A percentile compares a stretch with the other conserved stretches of the same genome.
Evolutionary conservation across 2,113 vertebrate species (phyloP).

Genomic region (Laticauda laticaudata): DNA sequence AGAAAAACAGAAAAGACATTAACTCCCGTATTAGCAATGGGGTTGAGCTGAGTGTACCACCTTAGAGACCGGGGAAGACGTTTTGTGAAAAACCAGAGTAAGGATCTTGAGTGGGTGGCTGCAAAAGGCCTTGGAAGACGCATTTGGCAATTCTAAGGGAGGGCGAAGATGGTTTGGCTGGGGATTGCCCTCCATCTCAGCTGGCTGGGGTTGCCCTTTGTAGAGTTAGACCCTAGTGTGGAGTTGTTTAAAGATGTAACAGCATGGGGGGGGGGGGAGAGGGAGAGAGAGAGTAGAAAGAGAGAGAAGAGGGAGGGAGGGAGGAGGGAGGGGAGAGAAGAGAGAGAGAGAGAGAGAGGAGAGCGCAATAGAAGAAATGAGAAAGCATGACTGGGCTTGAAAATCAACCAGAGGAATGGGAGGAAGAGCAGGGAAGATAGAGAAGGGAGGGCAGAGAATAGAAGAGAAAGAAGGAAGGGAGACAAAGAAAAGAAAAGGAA

Average conservation of each 20-base stretch:
- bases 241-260: neutral
- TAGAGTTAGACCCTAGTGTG: too few species aligned
- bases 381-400: too few species aligned
- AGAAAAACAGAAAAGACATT: conserved; percentile 8
- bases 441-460: too few species aligned
- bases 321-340: too few species aligned
- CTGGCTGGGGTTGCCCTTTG: neutral
- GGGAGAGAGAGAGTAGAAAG: too few species aligned
- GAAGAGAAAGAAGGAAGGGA: too few species aligned
- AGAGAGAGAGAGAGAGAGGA: too few species aligned
- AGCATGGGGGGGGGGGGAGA: neutral
- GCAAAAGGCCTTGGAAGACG: neutral
- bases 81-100: rapidly evolving
- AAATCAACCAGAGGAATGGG: too few species aligned
- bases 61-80: neutral
- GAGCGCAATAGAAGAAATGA: too few species aligned
- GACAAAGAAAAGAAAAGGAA: too few species aligned
- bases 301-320: too few species aligned
- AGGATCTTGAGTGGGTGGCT: neutral
- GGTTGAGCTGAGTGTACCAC: rapidly evolving
- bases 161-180: neutral
- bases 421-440: too few species aligned
- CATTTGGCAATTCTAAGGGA: neutral
- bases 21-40: rapidly evolving
- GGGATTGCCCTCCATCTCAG: neutral